Percentiles rank a stretch among this genome's conserved stretches.
Evolutionary conservation across 2,888 invertebrate species (phyloP).

Genomic region (Spodoptera picta): DNA sequence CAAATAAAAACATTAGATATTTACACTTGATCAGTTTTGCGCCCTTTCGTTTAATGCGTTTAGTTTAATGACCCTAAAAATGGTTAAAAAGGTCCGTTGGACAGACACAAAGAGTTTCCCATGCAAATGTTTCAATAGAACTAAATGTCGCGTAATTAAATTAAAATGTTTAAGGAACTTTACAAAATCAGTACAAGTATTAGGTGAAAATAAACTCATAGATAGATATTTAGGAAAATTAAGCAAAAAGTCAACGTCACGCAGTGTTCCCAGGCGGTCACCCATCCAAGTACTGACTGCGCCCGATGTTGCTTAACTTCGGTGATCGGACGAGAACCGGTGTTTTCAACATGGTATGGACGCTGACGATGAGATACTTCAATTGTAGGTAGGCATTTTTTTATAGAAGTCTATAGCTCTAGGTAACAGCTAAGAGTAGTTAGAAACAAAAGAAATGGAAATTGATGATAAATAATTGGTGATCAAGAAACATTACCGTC

Average conservation of each 20-base stretch:
- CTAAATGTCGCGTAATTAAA: constrained; percentile 28
- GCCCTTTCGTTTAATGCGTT: constrained; percentile 81
- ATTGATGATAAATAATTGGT: no score
- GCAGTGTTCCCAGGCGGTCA: constrained; percentile 73
- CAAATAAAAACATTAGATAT: constrained; percentile 84
- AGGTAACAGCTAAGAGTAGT: no score
- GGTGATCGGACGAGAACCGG: constrained; percentile 81
- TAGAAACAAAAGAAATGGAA: no score
- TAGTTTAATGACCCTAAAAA: constrained; percentile 83
- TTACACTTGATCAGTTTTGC: constrained; percentile 82
- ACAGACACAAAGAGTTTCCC: constrained; percentile 38
- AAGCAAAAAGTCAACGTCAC: constrained; percentile 62
- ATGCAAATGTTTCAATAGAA: constrained; percentile 47
- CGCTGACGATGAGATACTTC: constrained; percentile 41
- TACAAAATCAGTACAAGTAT: neutral
- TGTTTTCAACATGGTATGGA: constrained; percentile 77
- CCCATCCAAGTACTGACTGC: constrained; percentile 82
- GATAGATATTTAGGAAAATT: neutral
- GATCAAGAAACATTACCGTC: no score
- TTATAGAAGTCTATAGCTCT: no score
- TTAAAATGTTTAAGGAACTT: neutral
- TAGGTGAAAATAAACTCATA: neutral
- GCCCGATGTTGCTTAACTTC: constrained; percentile 81
- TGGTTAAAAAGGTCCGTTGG: constrained; percentile 71
- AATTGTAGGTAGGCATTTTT: neutral